Percentiles rank a stretch among this genome's conserved stretches.
phyloP scores from a whole-genome alignment of 2,888 invertebrate species.

The Cremastobaeus sp. region DNA sequence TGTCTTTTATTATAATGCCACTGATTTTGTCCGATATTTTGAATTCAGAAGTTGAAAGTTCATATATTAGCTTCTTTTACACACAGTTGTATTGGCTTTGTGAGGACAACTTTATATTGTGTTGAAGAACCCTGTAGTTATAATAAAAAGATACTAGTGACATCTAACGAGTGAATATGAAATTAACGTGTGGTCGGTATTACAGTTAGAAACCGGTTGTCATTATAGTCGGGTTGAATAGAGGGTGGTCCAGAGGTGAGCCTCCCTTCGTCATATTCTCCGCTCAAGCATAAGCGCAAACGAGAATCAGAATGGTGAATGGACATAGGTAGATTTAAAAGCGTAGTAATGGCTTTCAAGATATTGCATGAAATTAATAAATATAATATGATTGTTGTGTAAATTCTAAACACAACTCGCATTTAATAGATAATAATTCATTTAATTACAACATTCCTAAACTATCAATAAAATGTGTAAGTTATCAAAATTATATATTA shows the following conservation, averaged over 20 bases:
- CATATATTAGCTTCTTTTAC: too few relatives aligned
- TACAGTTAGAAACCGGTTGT: slow-evolving; percentile 64
- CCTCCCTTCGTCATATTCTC: slow-evolving; percentile 56
- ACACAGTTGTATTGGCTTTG: too few relatives aligned
- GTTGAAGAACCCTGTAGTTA: slow-evolving; percentile 59
- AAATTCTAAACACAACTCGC: too few relatives aligned
- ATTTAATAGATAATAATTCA: too few relatives aligned
- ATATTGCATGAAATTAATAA: slow-evolving; percentile 10
- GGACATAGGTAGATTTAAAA: slow-evolving; percentile 55
- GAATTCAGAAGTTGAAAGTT: too few relatives aligned
- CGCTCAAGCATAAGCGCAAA: slow-evolving; percentile 48
- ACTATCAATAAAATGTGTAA: too few relatives aligned
- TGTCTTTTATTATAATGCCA: background rate
- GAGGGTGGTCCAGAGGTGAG: slow-evolving; percentile 68
- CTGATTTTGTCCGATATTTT: too few relatives aligned
- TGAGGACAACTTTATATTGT: too few relatives aligned
- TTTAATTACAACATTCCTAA: too few relatives aligned
- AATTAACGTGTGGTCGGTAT: slow-evolving; percentile 69
- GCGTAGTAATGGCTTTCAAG: slow-evolving; percentile 60
- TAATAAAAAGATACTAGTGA: slow-evolving; percentile 66
- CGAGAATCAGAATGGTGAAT: slow-evolving; percentile 59
- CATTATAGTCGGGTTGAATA: slow-evolving; percentile 35
- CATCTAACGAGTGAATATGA: slow-evolving; percentile 68
- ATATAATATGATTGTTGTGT: too few relatives aligned
- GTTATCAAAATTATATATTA: too few relatives aligned